Evolutionary conservation across 2,113 vertebrate genomes (phyloP).

Genomic region (Melanerpes formicivorus): DNA sequence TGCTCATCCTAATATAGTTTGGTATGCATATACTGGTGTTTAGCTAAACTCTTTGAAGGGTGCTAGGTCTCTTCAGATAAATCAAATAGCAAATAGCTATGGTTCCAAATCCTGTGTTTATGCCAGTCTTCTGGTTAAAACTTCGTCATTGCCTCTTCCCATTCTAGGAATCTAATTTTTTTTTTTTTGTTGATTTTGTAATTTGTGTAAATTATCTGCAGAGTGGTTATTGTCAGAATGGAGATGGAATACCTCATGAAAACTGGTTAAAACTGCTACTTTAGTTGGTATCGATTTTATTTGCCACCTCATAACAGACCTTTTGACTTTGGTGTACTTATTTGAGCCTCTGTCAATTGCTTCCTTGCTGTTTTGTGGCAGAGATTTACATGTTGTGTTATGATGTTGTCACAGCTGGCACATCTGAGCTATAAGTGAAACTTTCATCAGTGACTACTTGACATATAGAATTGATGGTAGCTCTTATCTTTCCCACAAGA

Average conservation of each 20-base stretch:
- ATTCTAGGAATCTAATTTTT: not conserved
- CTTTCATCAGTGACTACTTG: not conserved
- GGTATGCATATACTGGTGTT: slow-evolving; percentile 76
- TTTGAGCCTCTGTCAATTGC: not conserved
- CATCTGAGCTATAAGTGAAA: not conserved
- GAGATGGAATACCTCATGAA: not conserved
- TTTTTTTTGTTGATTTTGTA: not conserved
- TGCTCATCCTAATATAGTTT: slow-evolving; percentile 96
- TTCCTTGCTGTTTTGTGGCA: not conserved
- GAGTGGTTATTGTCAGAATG: not conserved
- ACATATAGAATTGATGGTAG: not conserved
- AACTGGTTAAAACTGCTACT: not conserved
- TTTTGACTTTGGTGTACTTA: not conserved
- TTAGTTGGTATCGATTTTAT: not conserved
- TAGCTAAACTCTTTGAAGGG: not conserved
- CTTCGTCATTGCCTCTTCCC: not conserved
- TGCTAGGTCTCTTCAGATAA: not conserved
- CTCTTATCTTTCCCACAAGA: not conserved
- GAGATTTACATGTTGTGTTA: not conserved
- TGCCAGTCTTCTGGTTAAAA: not conserved
- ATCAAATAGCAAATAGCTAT: not conserved
- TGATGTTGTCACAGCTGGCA: not conserved
- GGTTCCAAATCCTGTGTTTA: not conserved
- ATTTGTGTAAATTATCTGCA: not conserved
- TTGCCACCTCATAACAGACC: not conserved